Base-by-base conservation (phyloP, 2,888 invertebrate species). In the Micoletzkya japonica region DNA sequence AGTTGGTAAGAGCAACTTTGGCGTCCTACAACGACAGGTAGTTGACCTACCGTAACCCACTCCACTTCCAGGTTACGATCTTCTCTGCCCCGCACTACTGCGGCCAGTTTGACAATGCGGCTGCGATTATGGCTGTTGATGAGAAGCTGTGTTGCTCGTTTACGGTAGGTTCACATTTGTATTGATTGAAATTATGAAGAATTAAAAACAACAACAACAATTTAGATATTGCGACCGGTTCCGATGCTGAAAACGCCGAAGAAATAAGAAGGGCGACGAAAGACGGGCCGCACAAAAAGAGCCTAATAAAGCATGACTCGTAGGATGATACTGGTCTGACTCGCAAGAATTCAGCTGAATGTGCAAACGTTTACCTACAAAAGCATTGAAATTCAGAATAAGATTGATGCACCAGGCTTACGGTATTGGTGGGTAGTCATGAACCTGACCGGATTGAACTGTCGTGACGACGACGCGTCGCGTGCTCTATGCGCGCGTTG, bases 121-220 rank as follows among this genome's bases (percentile, higher is more conserved):
- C 81, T 7, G 81, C 81, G 17, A 74, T 82, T 24, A 80, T 82
- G 82, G 75, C 54, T 28, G 81, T 82, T 2, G 82, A 81, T 57
- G 81, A 81, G 63, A 74, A 74, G 34, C 70, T 82, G 34, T 57
- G 70, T 4, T 82, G 81, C 72, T 77, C 80, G 26, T 82, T 82
- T 52, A 73, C 77, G 57, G 78, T 82, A 49, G n/a, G n/a, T n/a
- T n/a, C n/a, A n/a, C n/a, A n/a, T n/a, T n/a, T n/a, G n/a, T n/a
- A n/a, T n/a, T n/a, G n/a, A n/a, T n/a, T n/a, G n/a, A n/a, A n/a
- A n/a, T n/a, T n/a, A n/a, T n/a, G n/a, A n/a, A 71, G 72, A 32
- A 61, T 20, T 32, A 30, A 2, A 20, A 7, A 20, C 26, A 59
- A 59, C 4, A 24, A 10, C 17, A 2, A 63, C 34, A 87, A 39